Conservation (phyloP, 2,888 invertebrate species). For the Drosophila mercatorum region DNA sequence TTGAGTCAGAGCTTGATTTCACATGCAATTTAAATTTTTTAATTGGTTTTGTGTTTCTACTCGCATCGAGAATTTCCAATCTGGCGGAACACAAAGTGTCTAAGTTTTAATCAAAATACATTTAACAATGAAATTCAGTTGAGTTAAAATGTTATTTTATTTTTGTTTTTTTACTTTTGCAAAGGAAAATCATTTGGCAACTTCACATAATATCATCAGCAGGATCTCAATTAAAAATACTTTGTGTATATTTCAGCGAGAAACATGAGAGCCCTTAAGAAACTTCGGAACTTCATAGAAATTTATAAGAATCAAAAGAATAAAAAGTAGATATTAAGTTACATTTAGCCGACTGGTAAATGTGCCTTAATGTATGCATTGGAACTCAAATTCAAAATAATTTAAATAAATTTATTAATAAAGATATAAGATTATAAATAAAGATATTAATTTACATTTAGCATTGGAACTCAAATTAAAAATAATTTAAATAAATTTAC, state of each 20-base stretch:
- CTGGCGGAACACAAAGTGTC: not conserved
- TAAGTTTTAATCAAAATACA: not conserved
- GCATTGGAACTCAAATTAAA: not conserved
- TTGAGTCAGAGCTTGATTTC: not conserved
- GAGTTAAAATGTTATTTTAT: not conserved
- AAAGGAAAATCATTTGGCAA: not conserved
- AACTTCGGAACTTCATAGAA: no score
- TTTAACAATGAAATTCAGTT: not conserved
- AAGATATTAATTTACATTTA: no score
- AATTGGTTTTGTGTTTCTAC: not conserved
- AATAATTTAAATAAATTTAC: not conserved
- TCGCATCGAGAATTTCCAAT: constrained; percentile 1
- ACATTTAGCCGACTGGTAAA: no score
- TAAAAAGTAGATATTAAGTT: not conserved
- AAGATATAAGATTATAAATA: no score
- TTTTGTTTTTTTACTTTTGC: not conserved
- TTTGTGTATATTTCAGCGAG: not conserved
- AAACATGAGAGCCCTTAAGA: not conserved
- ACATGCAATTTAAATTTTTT: not conserved
- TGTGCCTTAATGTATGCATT: no score
- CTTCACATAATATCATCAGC: not conserved
- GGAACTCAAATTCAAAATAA: not conserved
- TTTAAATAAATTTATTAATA: no score
- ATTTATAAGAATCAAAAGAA: not conserved
- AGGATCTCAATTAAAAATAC: not conserved